Conservation (phyloP, 2,113 vertebrate species). For the Ageneiosus marmoratus region DNA sequence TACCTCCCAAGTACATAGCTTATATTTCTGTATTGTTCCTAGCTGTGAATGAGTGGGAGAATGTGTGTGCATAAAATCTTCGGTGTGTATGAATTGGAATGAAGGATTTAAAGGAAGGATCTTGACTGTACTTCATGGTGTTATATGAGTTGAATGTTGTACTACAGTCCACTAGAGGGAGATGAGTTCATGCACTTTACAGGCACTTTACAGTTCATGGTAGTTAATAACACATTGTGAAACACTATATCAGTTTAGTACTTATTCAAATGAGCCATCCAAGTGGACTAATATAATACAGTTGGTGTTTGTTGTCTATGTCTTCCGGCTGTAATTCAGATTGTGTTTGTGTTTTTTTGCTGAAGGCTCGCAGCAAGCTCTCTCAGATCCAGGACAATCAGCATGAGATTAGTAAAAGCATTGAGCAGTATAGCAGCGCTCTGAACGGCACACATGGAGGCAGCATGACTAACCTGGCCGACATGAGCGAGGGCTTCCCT, state of each 20-base stretch:
- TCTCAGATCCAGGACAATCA: constrained; percentile 90
- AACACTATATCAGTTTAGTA: background rate
- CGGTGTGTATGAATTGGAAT: background rate
- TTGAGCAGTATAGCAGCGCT: constrained; percentile 84
- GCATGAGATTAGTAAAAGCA: constrained; percentile 82
- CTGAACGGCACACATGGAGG: constrained; percentile 85
- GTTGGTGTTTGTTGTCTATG: background rate
- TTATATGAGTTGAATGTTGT: background rate
- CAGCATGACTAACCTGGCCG: constrained; percentile 87
- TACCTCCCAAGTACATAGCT: background rate
- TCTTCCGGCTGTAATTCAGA: background rate
- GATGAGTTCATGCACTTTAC: background rate
- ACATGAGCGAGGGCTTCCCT: constrained; percentile 84
- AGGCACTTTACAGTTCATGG: background rate
- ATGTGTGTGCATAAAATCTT: background rate
- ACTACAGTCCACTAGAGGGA: constrained; percentile 21
- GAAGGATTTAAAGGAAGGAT: background rate
- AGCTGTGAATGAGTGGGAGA: background rate
- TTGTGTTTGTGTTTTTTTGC: constrained; percentile 6
- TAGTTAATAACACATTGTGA: background rate
- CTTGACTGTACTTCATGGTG: background rate
- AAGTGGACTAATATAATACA: background rate
- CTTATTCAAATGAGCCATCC: background rate
- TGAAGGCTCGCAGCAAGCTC: constrained; percentile 88
- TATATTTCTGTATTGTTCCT: background rate